These are phyloP conservation scores for Dinomys branickii DNA, from an alignment of 2,113 vertebrate species.

Conservation along the genomic window DNA sequence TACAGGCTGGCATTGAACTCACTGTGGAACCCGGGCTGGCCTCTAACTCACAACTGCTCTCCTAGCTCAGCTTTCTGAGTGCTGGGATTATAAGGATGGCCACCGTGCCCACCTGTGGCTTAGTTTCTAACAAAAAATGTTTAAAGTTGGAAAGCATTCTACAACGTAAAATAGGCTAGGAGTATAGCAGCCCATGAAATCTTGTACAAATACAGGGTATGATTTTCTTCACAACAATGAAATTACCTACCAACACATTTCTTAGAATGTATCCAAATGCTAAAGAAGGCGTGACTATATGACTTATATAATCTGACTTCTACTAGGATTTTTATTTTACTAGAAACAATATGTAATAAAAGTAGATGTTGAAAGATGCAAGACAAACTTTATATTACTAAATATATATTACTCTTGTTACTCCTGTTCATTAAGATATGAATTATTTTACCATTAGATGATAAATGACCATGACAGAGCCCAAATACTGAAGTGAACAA, in stretches of 20 bases:
- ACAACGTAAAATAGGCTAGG: not conserved
- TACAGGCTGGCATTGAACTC: not conserved
- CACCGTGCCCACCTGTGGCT: too few relatives aligned
- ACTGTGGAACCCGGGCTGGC: not conserved
- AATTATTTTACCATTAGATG: not conserved
- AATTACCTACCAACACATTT: not conserved
- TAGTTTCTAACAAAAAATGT: not conserved
- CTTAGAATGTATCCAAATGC: not conserved
- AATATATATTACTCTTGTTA: not conserved
- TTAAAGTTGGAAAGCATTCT: not conserved
- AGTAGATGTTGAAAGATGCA: not conserved
- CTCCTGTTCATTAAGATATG: not conserved
- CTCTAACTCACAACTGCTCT: not conserved
- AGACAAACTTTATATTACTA: not conserved
- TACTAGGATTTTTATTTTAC: not conserved
- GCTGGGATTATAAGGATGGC: not conserved
- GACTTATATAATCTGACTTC: not conserved
- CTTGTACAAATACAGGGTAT: not conserved
- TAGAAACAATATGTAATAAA: not conserved
- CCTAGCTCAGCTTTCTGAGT: not conserved
- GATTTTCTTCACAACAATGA: not conserved
- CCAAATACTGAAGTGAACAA: not conserved
- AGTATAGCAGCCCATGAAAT: not conserved
- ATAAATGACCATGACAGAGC: not conserved
- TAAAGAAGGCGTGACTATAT: not conserved